Evolutionary conservation across 2,113 vertebrate species (phyloP).

Genomic region (Atlantisia rogersi): DNA sequence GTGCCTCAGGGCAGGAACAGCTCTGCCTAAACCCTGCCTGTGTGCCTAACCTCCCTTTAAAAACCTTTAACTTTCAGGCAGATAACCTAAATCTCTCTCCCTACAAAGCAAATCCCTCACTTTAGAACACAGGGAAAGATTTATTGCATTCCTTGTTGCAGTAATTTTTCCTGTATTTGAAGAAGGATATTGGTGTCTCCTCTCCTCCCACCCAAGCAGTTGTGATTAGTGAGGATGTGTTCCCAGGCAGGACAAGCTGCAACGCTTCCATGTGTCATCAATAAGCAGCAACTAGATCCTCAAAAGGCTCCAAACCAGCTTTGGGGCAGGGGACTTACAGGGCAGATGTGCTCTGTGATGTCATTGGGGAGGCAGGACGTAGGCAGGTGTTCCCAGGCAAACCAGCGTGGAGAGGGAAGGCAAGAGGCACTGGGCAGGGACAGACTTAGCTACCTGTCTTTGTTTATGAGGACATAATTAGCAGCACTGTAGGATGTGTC

Average conservation of each 20-base stretch:
- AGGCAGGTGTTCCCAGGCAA: background rate
- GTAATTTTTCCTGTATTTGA: background rate
- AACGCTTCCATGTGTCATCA: background rate
- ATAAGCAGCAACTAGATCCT: background rate
- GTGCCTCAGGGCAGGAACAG: background rate
- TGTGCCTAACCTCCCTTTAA: background rate
- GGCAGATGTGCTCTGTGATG: rapidly evolving
- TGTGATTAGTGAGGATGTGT: rapidly evolving
- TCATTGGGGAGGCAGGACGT: rapidly evolving
- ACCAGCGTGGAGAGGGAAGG: background rate
- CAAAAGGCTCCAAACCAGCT: background rate
- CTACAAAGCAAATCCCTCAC: slow-evolving; percentile 8
- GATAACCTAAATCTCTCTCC: slow-evolving; percentile 3
- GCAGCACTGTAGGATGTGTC: background rate
- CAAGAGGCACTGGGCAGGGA: background rate
- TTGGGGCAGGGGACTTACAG: background rate
- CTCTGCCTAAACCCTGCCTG: background rate
- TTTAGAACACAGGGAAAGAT: background rate
- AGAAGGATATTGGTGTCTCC: background rate
- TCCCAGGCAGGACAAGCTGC: background rate
- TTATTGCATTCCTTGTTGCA: background rate
- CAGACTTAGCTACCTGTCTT: slow-evolving; percentile 17
- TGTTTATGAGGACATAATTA: slow-evolving; percentile 20
- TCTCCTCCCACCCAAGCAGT: background rate
- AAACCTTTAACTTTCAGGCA: slow-evolving; percentile 1